These are phyloP conservation scores for Selenia dentaria DNA, from an alignment of 2,888 invertebrate genomes.

Conservation along the genomic window DNA sequence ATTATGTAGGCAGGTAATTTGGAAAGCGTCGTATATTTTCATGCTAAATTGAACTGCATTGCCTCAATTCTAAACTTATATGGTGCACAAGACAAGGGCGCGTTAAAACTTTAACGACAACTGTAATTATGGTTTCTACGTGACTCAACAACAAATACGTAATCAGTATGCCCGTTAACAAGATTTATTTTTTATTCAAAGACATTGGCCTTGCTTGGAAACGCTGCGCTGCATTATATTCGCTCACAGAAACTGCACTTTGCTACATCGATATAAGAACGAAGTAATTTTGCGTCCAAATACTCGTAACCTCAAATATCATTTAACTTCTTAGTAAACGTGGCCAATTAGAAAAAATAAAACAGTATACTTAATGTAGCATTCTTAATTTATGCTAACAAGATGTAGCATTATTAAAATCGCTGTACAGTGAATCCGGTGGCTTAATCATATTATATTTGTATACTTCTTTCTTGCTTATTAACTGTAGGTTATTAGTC, in stretches of 20 bases:
- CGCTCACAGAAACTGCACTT: conserved; percentile 2
- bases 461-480: no score
- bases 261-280: conserved; percentile 8
- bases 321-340: neutral
- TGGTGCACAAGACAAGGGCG: no score
- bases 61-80: no score
- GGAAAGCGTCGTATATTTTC: no score
- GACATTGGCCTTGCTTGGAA: conserved; percentile 53
- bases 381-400: conserved; percentile 13
- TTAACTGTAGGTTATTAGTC: no score
- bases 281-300: neutral
- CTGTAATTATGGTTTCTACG: conserved; percentile 6
- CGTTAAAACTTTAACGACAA: no score
- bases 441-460: conserved; percentile 7
- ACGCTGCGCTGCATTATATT: conserved; percentile 1
- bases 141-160: conserved; percentile 9
- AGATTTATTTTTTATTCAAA: conserved; percentile 43
- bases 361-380: conserved; percentile 10
- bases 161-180: conserved; percentile 21
- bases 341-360: neutral
- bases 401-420: conserved; percentile 17
- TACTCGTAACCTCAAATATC: no score
- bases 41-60: no score
- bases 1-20: no score
- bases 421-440: conserved; percentile 29